A percentile compares a stretch with the other conserved stretches of the same genome.
phyloP scores from a whole-genome alignment of 2,888 invertebrate genomes.

The Bruchidius siliquastri region DNA sequence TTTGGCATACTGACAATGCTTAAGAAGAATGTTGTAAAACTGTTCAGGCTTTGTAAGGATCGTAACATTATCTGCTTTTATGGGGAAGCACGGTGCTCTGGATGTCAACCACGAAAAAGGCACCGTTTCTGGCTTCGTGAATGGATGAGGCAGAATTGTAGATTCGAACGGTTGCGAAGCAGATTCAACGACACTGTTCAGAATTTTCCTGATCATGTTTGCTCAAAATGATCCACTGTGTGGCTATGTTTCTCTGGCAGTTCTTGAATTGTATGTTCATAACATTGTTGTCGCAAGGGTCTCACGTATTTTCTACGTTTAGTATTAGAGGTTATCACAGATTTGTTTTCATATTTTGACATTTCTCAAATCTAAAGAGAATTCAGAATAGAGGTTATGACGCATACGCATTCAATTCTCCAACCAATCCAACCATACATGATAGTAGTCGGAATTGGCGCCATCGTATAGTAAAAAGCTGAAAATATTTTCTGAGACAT shows the following conservation, averaged over 20 bases:
- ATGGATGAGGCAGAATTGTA: constrained; percentile 34
- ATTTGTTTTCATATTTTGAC: neutral
- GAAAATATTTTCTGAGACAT: no score
- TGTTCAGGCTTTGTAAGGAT: constrained; percentile 71
- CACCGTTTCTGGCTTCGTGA: constrained; percentile 36
- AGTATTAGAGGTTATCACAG: no score
- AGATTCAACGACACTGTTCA: constrained; percentile 39
- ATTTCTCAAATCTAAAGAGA: neutral
- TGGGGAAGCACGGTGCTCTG: constrained; percentile 64
- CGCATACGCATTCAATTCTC: no score
- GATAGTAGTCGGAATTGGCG: no score
- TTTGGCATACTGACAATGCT: constrained; percentile 62
- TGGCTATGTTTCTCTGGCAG: neutral
- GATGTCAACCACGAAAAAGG: constrained; percentile 55
- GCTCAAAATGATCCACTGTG: constrained; percentile 1
- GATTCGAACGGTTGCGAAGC: constrained; percentile 30
- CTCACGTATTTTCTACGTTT: neutral
- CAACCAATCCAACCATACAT: no score
- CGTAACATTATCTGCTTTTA: constrained; percentile 63
- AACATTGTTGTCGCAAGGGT: neutral
- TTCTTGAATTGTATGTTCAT: neutral
- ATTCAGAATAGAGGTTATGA: no score
- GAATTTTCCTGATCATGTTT: constrained; percentile 41
- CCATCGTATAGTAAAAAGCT: no score
- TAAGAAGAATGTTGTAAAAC: constrained; percentile 71